Evolutionary conservation across 2,113 vertebrate species (phyloP), one percentile per base, ranked within the genome.

Genomic region (Eubucco bourcierii): DNA sequence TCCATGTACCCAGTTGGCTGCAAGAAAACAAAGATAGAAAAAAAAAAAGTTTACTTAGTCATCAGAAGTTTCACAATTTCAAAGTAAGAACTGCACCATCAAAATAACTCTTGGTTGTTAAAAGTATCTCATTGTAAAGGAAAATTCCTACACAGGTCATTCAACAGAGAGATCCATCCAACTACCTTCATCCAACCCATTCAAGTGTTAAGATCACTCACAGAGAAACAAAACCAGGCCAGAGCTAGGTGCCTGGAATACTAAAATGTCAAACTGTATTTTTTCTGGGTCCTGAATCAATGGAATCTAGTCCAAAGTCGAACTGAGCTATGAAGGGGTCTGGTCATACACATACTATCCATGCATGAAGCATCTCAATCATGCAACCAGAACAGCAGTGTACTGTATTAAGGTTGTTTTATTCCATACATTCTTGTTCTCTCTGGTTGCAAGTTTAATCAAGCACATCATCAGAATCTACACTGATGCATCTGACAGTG

Each of bases 1-100:
- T 99, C 99, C 99, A 99, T 99, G 98, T 99, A 99, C 92, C 99
- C 99, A 31, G 99, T 99, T 84, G 99, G 99, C 99, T 99, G 98
- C 47, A 95, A 94, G 24, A 84, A 91, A 96, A 76, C 93, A 96
- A 63, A 91, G 33, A 52, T 19, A 93, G 56, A 85, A 12, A 34
- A 23, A 19, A 7, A 81, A 77, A 80, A 31, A 1, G 33, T 80
- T 91, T 90, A 94, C n/a, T 92, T 72, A 61, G 29, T 63, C 28
- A 68, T 80, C 25, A 56, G 50, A 67, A 91, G 31, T 41, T 87
- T 64, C 46, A 68, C 61, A 65, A 53, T 61, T 83, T 88, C 21
- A 46, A 84, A 72, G 55, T 63, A 84, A 88, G 47, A 65, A 70
- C 10, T 27, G n/a, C 19, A 53, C 29, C 55, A 73, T 3, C 28